These are phyloP conservation scores for Hipparchia sbordonii DNA, from an alignment of 2,888 invertebrate genomes.

Conservation along the genomic window DNA sequence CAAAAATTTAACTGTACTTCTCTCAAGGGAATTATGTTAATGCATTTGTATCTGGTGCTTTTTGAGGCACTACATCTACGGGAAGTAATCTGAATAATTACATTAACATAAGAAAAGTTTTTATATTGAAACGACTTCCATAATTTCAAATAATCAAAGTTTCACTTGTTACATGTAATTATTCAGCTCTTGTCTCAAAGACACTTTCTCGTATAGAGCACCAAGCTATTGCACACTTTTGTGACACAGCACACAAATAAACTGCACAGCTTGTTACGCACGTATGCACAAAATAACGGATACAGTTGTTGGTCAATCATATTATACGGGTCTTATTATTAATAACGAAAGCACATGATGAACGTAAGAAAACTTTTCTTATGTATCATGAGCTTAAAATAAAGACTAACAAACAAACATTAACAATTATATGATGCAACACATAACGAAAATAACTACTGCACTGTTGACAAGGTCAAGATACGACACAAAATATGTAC, in stretches of 20 bases:
- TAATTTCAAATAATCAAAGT: neutral
- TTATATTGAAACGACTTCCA: neutral
- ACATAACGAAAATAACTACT: constrained; percentile 72
- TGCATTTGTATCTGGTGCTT: constrained; percentile 75
- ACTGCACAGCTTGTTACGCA: constrained; percentile 80
- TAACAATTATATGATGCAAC: constrained; percentile 68
- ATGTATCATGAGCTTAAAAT: constrained; percentile 57
- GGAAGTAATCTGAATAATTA: constrained; percentile 65
- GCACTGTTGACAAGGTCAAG: constrained; percentile 67
- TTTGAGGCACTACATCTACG: constrained; percentile 56
- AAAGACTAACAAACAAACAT: constrained; percentile 70
- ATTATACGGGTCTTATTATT: constrained; percentile 39
- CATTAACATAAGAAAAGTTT: constrained; percentile 41
- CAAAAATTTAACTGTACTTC: constrained; percentile 72
- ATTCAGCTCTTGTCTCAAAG: constrained; percentile 59
- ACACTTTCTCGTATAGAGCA: constrained; percentile 71
- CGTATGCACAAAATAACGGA: constrained; percentile 76
- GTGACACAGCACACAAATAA: constrained; percentile 73
- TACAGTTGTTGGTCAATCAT: constrained; percentile 43
- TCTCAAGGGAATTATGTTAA: constrained; percentile 68
- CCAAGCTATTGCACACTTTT: constrained; percentile 77
- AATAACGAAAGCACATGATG: constrained; percentile 53
- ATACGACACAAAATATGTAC: constrained; percentile 67
- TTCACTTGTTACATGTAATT: constrained; percentile 55
- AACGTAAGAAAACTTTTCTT: constrained; percentile 58